These are phyloP conservation scores for Capromys pilorides DNA, from an alignment of 2,797 vertebrate genomes.

Conservation along the genomic window DNA sequence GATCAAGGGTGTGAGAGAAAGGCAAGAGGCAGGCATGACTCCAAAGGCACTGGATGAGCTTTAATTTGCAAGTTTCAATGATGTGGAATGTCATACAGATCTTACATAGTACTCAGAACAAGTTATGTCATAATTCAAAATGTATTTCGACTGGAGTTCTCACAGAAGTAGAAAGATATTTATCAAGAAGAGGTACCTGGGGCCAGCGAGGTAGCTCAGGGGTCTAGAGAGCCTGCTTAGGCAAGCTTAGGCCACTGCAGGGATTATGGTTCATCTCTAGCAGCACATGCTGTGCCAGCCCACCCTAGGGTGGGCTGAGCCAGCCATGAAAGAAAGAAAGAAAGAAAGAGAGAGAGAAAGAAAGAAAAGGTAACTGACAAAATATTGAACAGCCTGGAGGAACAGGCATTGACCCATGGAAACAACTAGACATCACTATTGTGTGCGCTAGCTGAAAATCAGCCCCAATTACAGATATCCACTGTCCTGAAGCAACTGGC, in stretches of 20 bases:
- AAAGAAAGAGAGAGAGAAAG: no score
- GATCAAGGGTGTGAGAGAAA: not conserved
- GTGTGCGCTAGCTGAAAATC: not conserved
- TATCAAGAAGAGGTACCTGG: not conserved
- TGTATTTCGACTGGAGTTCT: not conserved
- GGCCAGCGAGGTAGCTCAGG: no score
- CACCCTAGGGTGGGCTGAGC: no score
- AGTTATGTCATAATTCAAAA: not conserved
- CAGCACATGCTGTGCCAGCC: no score
- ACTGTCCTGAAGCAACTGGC: not conserved
- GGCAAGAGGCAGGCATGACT: not conserved
- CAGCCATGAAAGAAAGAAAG: no score
- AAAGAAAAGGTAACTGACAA: not conserved
- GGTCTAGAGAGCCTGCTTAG: no score
- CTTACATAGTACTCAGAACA: not conserved
- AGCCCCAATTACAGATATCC: not conserved
- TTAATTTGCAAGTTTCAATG: not conserved
- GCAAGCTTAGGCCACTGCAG: no score
- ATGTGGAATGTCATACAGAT: not conserved
- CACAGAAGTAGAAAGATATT: not conserved
- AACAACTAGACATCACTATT: not conserved
- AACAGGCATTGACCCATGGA: not conserved
- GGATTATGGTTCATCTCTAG: no score
- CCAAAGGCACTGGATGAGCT: not conserved
- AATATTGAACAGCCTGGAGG: constrained; percentile 3